Evolutionary conservation across 2,888 invertebrate species (phyloP).

Genomic region (Liopterus haemorrhoidalis): DNA sequence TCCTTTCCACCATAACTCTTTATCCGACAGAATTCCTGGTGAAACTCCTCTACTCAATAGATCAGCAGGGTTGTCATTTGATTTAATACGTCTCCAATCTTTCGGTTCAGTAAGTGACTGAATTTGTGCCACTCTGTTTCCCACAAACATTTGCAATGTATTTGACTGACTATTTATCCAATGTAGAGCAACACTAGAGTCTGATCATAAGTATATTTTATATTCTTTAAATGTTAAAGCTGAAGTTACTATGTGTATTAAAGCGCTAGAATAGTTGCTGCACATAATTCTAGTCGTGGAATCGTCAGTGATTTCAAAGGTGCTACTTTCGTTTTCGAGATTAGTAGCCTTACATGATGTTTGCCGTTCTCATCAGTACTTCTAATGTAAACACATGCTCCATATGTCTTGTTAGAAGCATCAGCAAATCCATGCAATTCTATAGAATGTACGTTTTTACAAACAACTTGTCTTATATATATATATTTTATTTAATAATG

Average conservation of each 20-base stretch:
- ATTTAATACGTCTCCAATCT: no score
- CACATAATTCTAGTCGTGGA: constrained; percentile 34
- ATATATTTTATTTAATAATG: constrained; percentile 10
- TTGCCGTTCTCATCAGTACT: no score
- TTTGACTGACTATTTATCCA: constrained; percentile 28
- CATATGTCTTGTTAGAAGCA: constrained; percentile 28
- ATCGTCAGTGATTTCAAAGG: constrained; percentile 31
- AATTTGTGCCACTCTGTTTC: constrained; percentile 30
- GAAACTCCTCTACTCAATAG: no score
- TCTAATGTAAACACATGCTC: constrained; percentile 29
- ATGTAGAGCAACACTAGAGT: constrained; percentile 32
- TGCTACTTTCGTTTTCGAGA: constrained; percentile 35
- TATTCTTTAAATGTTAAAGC: constrained; percentile 12
- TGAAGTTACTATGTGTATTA: constrained; percentile 12
- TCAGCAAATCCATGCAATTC: constrained; percentile 31
- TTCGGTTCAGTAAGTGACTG: no score
- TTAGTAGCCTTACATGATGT: no score
- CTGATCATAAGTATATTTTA: constrained; percentile 28
- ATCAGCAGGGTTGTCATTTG: no score
- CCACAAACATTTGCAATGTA: constrained; percentile 31
- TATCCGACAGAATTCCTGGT: no score
- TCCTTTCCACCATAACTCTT: no score
- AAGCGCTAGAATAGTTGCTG: constrained; percentile 27
- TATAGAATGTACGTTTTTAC: background rate
- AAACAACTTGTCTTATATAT: constrained; percentile 16